Conservation (phyloP, 1,140 invertebrate genomes). For the Drosophila athabasca region DNA sequence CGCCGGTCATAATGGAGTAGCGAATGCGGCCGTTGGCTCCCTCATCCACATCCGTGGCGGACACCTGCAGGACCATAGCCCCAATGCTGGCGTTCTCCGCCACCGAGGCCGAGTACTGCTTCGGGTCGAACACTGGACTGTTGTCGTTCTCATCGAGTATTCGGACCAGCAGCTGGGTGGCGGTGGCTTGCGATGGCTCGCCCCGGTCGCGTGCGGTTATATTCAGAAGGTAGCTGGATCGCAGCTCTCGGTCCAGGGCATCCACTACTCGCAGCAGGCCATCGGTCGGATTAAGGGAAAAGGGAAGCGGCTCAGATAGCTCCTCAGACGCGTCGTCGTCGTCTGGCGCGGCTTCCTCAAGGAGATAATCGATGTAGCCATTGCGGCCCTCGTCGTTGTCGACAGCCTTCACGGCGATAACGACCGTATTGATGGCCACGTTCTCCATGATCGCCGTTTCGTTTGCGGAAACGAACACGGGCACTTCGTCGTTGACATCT, state of each 20-base stretch:
- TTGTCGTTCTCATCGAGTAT: conserved; percentile 98
- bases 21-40: conserved; percentile 93
- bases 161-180: conserved; percentile 88
- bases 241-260: conserved; percentile 92
- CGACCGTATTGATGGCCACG: conserved; percentile 93
- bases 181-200: conserved; percentile 90
- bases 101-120: conserved; percentile 93
- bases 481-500: conserved; percentile 97
- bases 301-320: conserved; percentile 85
- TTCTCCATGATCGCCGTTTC: conserved; percentile 93
- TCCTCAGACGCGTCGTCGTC: not conserved
- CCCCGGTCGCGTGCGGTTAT: conserved; percentile 95
- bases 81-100: conserved; percentile 97
- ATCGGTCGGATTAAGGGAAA: conserved; percentile 94
- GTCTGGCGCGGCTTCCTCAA: conserved; percentile 84
- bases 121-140: conserved; percentile 94
- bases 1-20: conserved; percentile 94
- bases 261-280: conserved; percentile 93
- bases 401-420: conserved; percentile 94
- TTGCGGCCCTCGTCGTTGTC: conserved; percentile 97
- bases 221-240: conserved; percentile 91
- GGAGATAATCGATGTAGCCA: conserved; percentile 94
- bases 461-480: conserved; percentile 93
- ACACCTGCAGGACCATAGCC: conserved; percentile 94
- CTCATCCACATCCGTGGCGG: conserved; percentile 95